Percentiles rank a stretch among this genome's conserved stretches.
phyloP scores from a whole-genome alignment of 2,113 vertebrate genomes.

The Istiophorus platypterus region DNA sequence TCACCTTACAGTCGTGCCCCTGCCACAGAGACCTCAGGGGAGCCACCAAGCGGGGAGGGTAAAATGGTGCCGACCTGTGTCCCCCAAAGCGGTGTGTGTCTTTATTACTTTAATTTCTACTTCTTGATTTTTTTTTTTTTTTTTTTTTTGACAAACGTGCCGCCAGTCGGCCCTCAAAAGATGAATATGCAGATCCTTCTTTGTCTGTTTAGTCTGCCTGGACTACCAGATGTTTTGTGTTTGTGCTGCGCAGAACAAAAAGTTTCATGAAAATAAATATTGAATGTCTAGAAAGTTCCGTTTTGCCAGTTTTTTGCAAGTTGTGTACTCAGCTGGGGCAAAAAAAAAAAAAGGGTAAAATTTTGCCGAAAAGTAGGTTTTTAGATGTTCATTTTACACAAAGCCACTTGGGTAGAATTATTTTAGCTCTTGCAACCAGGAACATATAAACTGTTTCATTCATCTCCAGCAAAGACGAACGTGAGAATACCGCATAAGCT shows the following conservation, averaged over 20 bases:
- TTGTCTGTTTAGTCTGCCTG: not conserved
- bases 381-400: not conserved
- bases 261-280: not conserved
- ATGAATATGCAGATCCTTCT: constrained; percentile 42
- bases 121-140: too few relatives aligned
- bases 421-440: not conserved
- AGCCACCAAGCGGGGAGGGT: constrained; percentile 41
- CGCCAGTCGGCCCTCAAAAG: constrained; percentile 12
- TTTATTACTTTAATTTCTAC: too few relatives aligned
- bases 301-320: not conserved
- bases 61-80: constrained; percentile 66
- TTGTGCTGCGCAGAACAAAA: not conserved
- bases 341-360: too few relatives aligned
- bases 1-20: constrained; percentile 62
- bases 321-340: not conserved
- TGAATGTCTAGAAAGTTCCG: too few relatives aligned
- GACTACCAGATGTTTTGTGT: constrained; percentile 26
- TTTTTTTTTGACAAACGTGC: too few relatives aligned
- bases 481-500: not conserved
- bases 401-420: not conserved
- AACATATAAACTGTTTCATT: too few relatives aligned
- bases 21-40: constrained; percentile 24
- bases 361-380: too few relatives aligned
- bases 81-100: constrained; percentile 62
- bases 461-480: not conserved